A percentile compares a stretch with the other conserved stretches of the same genome.
phyloP scores from a whole-genome alignment of 2,888 invertebrate species.

The Drosophila demipolita region DNA sequence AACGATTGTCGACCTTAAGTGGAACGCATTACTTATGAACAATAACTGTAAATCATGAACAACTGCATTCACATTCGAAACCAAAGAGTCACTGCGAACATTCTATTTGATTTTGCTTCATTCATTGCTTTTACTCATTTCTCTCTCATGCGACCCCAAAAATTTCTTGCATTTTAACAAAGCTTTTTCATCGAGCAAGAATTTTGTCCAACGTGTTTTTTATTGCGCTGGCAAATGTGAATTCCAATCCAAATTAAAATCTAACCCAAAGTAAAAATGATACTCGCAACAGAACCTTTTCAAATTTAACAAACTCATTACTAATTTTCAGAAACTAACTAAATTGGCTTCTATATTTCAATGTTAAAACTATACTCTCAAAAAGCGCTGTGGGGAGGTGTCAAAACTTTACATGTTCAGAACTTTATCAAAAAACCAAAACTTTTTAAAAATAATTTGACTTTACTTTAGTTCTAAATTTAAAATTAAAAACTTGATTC shows the following conservation, averaged over 20 bases:
- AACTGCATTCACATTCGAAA: slow-evolving; percentile 2
- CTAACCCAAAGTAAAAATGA: too few relatives aligned
- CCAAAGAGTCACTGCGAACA: not conserved
- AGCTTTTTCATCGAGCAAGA: not conserved
- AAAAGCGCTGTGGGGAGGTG: not conserved
- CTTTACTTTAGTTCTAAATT: not conserved
- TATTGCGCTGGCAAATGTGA: not conserved
- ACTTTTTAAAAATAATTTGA: not conserved
- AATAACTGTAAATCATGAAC: slow-evolving; percentile 23
- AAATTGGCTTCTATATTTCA: not conserved
- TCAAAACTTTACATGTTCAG: not conserved
- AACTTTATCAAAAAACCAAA: not conserved
- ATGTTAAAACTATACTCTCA: not conserved
- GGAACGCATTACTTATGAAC: not conserved
- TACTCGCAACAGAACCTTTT: not conserved
- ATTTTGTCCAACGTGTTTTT: not conserved
- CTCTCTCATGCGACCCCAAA: not conserved
- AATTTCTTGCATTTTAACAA: not conserved
- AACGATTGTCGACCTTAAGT: slow-evolving; percentile 33
- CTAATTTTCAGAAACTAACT: too few relatives aligned
- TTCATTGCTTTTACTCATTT: not conserved
- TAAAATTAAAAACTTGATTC: not conserved
- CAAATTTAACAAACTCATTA: not conserved
- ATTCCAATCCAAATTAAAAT: not conserved
- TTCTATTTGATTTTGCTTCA: not conserved